These are phyloP conservation scores for Heterodera schachtii DNA, from an alignment of 1,140 invertebrate species.

Conservation along the genomic window DNA sequence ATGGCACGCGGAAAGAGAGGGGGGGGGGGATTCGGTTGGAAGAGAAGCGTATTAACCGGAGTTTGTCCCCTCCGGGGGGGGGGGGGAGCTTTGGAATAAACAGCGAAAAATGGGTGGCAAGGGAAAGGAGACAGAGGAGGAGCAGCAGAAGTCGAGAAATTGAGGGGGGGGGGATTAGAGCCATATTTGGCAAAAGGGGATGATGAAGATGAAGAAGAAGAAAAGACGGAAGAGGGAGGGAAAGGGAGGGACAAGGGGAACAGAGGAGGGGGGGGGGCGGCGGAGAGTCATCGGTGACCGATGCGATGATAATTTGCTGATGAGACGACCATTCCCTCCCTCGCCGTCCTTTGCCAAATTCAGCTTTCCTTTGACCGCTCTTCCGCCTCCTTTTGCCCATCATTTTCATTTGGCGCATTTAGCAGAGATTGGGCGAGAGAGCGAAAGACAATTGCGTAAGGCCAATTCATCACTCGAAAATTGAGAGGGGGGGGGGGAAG, in stretches of 20 bases:
- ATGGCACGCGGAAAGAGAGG: neutral
- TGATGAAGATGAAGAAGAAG: constrained; percentile 14
- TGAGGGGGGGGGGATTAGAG: no score
- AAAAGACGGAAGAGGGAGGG: constrained; percentile 20
- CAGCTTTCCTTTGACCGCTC: neutral
- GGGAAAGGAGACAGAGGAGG: no score
- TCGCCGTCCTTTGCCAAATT: neutral
- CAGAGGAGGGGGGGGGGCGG: constrained; percentile 15
- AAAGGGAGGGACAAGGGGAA: constrained; percentile 30
- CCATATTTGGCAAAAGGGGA: neutral
- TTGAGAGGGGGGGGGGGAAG: no score
- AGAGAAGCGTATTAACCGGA: no score
- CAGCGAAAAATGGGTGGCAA: neutral
- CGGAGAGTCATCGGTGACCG: neutral
- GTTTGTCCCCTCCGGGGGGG: neutral
- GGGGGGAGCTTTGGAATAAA: neutral
- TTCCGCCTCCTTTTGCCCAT: no score
- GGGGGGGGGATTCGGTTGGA: no score
- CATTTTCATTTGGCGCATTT: no score
- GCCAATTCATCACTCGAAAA: no score
- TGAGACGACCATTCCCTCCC: neutral
- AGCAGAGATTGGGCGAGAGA: no score
- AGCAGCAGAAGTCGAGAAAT: no score
- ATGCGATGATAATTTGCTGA: constrained; percentile 27
- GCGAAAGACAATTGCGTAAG: no score